phyloP scores from a whole-genome alignment of 2,888 invertebrate genomes.

The Auanema sp. region DNA sequence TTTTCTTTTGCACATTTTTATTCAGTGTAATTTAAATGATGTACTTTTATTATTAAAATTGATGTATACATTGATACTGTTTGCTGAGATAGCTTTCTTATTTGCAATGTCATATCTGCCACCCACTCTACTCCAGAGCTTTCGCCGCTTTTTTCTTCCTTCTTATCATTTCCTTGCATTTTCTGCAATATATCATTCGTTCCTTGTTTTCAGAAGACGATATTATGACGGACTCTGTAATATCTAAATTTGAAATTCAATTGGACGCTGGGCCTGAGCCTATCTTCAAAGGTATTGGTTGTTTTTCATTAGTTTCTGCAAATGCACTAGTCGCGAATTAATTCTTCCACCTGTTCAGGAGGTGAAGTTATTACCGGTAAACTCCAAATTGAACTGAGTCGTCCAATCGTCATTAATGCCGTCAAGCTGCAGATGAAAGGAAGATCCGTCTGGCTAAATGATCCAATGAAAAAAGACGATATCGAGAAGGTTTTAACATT shows the following conservation, averaged over 20 bases:
- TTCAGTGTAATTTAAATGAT: no score
- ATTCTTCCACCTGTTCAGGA: constrained; percentile 18
- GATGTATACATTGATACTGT: no score
- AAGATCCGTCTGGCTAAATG: constrained; percentile 43
- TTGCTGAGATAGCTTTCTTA: no score
- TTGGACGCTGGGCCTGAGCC: constrained; percentile 37
- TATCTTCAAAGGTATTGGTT: constrained; percentile 30
- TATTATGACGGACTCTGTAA: constrained; percentile 22
- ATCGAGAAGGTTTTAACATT: constrained; percentile 39
- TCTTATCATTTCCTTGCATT: no score
- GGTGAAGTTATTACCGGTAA: constrained; percentile 43
- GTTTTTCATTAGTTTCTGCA: not conserved
- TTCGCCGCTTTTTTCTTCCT: no score
- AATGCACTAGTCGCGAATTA: not conserved
- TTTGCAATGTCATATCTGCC: no score
- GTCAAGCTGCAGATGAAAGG: constrained; percentile 50
- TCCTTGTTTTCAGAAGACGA: no score
- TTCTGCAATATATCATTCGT: no score
- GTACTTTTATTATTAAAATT: no score
- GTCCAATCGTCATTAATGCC: constrained; percentile 39
- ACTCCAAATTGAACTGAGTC: constrained; percentile 34
- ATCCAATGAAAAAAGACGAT: constrained; percentile 43
- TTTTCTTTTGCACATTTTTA: no score
- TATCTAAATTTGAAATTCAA: constrained; percentile 34
- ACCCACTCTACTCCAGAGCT: no score